These are phyloP conservation scores for Oriolus oriolus DNA, from an alignment of 2,113 vertebrate genomes.

Conservation along the genomic window DNA sequence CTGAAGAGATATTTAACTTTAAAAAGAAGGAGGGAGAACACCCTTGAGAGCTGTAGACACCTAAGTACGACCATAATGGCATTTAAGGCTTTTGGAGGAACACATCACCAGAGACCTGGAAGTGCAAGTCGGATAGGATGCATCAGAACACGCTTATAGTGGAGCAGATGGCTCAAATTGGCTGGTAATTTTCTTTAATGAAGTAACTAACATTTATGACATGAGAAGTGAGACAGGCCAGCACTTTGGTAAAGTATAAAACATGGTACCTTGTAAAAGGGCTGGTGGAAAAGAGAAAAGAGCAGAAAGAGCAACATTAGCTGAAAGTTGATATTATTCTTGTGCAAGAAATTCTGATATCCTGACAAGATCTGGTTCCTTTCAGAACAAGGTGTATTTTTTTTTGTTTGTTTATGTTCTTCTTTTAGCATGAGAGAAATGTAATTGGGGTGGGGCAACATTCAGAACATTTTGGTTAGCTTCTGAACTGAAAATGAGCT, in stretches of 20 bases:
- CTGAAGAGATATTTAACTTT: not conserved
- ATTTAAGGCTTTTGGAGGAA: not conserved
- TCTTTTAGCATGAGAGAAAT: not conserved
- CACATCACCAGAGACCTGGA: not conserved
- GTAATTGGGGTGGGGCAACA: not conserved
- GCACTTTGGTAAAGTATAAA: not conserved
- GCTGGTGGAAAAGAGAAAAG: not conserved
- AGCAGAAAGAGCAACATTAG: not conserved
- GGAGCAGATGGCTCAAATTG: not conserved
- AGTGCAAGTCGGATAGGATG: not conserved
- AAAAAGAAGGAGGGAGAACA: not conserved
- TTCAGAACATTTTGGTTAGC: not conserved
- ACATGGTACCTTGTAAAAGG: not conserved
- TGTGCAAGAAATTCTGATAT: not conserved
- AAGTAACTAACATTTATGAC: not conserved
- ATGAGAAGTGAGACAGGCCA: not conserved
- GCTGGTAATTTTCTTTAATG: not conserved
- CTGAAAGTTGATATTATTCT: not conserved
- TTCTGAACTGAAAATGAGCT: not conserved
- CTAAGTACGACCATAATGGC: not conserved
- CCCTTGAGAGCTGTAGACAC: not conserved
- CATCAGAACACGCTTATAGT: not conserved
- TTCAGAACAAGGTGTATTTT: not conserved
- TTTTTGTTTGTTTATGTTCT: not conserved
- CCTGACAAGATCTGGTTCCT: not conserved